Conservation (phyloP, 1,140 invertebrate species). For the Riptortus pedestris region DNA sequence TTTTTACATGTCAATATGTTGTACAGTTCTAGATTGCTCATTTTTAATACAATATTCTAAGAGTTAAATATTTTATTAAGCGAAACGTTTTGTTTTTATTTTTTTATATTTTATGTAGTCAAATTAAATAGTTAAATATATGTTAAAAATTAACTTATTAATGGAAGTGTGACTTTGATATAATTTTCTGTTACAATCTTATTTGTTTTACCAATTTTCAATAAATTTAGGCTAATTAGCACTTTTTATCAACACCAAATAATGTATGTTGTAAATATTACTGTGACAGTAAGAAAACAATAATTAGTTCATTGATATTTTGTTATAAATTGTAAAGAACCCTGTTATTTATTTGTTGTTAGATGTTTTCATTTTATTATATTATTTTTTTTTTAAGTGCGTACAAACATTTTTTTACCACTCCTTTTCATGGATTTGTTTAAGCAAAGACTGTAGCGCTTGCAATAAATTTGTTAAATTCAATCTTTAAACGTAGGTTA, state of each 20-base stretch:
- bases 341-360: conserved; percentile 16
- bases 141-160: not conserved
- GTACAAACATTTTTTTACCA: conserved; percentile 16
- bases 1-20: conserved; percentile 11
- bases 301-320: not conserved
- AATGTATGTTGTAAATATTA: conserved; percentile 6
- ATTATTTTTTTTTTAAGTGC: not conserved
- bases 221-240: conserved; percentile 12
- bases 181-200: not conserved
- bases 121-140: conserved; percentile 5
- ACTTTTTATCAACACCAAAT: conserved; percentile 16
- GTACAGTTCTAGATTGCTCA: conserved; percentile 24
- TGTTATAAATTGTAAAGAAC: conserved; percentile 2
- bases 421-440: not conserved
- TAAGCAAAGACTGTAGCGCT: not conserved
- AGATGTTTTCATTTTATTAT: conserved; percentile 4
- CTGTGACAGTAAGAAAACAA: not conserved
- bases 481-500: too few relatives aligned
- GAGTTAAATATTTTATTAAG: not conserved
- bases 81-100: not conserved
- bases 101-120: conserved; percentile 11
- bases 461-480: too few relatives aligned
- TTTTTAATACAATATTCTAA: not conserved
- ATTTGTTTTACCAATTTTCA: conserved; percentile 7
- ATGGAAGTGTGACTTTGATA: not conserved